Percentiles rank a stretch among this genome's conserved stretches.
phyloP scores from a whole-genome alignment of 2,888 invertebrate species.

The Heliconius sara region DNA sequence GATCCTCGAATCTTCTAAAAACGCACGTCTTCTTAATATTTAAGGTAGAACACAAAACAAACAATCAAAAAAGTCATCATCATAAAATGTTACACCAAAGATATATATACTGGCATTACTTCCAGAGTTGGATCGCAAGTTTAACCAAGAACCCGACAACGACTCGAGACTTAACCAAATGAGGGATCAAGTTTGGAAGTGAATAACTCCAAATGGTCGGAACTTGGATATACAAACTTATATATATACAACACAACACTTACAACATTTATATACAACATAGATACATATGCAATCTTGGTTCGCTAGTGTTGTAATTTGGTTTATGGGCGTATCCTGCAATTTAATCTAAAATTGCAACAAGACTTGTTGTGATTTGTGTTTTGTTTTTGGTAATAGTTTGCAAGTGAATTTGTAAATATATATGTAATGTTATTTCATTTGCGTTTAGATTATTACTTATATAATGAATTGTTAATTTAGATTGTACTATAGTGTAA shows the following conservation, averaged over 20 bases:
- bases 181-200: slow-evolving; percentile 56
- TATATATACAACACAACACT: too few species aligned
- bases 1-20: background rate
- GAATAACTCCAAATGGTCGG: slow-evolving; percentile 52
- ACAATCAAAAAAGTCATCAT: background rate
- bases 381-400: slow-evolving; percentile 23
- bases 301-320: slow-evolving; percentile 41
- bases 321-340: slow-evolving; percentile 35
- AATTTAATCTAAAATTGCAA: slow-evolving; percentile 32
- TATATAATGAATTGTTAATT: background rate
- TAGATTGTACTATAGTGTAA: background rate
- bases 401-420: background rate
- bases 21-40: background rate
- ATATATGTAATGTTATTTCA: background rate
- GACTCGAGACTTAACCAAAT: slow-evolving; percentile 54
- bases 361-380: slow-evolving; percentile 33
- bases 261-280: too few species aligned
- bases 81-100: background rate
- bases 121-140: slow-evolving; percentile 43
- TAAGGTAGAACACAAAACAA: background rate
- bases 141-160: slow-evolving; percentile 44
- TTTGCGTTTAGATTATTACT: background rate
- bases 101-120: slow-evolving; percentile 2
- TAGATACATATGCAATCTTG: slow-evolving; percentile 52
- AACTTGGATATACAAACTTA: slow-evolving; percentile 56